Conservation (phyloP, 1,140 invertebrate species). For the Pogonomyrmex californicus region DNA sequence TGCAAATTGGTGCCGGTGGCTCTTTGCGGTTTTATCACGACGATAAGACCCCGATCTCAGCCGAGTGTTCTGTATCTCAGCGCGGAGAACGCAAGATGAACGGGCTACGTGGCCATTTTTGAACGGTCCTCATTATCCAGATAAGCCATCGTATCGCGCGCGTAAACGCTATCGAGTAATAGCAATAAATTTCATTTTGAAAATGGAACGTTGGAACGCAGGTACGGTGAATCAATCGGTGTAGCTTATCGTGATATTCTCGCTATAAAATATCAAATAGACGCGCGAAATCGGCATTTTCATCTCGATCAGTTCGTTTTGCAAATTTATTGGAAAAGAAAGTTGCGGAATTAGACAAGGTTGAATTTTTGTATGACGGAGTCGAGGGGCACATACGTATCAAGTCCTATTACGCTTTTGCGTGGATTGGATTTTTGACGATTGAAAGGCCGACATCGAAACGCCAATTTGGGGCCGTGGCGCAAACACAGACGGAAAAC, state of each 20-base stretch:
- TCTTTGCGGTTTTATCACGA: slow-evolving; percentile 63
- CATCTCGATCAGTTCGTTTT: neutral
- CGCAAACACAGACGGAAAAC: slow-evolving; percentile 75
- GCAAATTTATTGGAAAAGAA: neutral
- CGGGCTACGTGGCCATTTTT: slow-evolving; percentile 56
- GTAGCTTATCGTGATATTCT: slow-evolving; percentile 27
- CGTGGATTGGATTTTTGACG: slow-evolving; percentile 57
- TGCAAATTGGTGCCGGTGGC: slow-evolving; percentile 75
- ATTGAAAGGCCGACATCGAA: slow-evolving; percentile 37
- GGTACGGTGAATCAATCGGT: slow-evolving; percentile 50
- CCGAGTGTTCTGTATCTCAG: slow-evolving; percentile 26
- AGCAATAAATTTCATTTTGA: slow-evolving; percentile 48
- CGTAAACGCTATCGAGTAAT: slow-evolving; percentile 53
- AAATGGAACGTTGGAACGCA: slow-evolving; percentile 47
- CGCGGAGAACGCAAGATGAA: slow-evolving; percentile 46
- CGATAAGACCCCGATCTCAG: slow-evolving; percentile 25
- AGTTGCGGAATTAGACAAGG: neutral
- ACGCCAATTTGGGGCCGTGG: slow-evolving; percentile 42
- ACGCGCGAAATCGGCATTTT: neutral
- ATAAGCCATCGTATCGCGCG: slow-evolving; percentile 59
- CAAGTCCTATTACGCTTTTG: slow-evolving; percentile 13
- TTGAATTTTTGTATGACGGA: neutral
- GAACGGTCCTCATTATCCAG: slow-evolving; percentile 54
- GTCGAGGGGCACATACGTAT: neutral
- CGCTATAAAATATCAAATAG: slow-evolving; percentile 40